Percentiles rank a stretch among this genome's conserved stretches.
Conservation (phyloP, 1,140 invertebrate genomes). For the Papilio helenus region DNA sequence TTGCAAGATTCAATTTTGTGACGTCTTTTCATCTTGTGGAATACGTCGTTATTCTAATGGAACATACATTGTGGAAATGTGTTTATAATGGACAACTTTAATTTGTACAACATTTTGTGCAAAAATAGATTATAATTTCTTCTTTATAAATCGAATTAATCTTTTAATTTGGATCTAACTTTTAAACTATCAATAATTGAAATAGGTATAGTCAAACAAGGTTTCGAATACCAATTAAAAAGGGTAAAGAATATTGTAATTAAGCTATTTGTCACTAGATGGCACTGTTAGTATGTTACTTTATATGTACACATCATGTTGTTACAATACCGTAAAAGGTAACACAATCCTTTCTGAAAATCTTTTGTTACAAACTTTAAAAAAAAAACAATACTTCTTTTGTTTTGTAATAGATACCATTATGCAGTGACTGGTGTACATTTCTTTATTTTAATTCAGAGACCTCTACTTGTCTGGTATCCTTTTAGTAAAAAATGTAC, state of each 20-base stretch:
- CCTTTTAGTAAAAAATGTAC: background rate
- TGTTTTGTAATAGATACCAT: slow-evolving; percentile 8
- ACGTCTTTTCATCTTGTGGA: background rate
- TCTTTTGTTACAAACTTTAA: slow-evolving; percentile 40
- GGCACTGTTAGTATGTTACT: background rate
- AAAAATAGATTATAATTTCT: too few species aligned
- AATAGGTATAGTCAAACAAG: too few species aligned
- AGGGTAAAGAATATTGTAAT: background rate
- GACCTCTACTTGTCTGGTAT: background rate
- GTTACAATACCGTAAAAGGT: slow-evolving; percentile 26
- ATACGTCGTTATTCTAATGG: too few species aligned
- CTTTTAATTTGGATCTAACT: too few species aligned
- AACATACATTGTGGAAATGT: background rate
- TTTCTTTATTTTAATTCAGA: background rate
- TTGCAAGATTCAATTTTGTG: background rate
- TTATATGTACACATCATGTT: background rate
- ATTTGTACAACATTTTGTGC: background rate
- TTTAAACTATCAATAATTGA: too few species aligned
- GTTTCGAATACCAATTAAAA: too few species aligned
- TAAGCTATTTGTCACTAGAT: slow-evolving; percentile 26
- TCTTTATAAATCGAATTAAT: too few species aligned
- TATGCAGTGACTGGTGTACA: background rate
- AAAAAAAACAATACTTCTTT: slow-evolving; percentile 45
- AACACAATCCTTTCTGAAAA: slow-evolving; percentile 39
- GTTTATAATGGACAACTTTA: background rate